Evolutionary conservation across 2,113 vertebrate genomes (phyloP).

Genomic region (Circaetus gallicus): DNA sequence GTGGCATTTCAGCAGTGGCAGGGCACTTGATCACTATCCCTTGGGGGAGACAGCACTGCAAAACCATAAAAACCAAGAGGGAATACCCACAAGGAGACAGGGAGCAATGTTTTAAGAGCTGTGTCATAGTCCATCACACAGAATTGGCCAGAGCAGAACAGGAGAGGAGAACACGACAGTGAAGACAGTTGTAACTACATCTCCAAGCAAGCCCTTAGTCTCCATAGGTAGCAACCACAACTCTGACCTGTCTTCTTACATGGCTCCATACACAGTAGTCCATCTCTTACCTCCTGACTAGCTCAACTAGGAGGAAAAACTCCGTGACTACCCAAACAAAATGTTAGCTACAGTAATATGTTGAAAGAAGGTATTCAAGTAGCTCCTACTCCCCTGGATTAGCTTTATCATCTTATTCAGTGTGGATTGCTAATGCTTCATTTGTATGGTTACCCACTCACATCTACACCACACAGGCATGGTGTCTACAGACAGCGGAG

Average conservation of each 20-base stretch:
- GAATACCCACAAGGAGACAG: background rate
- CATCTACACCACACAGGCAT: background rate
- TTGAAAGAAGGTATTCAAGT: background rate
- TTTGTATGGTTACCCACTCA: background rate
- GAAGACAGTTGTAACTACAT: background rate
- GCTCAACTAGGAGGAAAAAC: background rate
- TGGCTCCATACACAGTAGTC: background rate
- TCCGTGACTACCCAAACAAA: background rate
- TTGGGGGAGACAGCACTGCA: background rate
- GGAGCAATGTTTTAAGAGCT: background rate
- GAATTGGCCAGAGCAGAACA: background rate
- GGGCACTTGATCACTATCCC: background rate
- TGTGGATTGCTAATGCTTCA: background rate
- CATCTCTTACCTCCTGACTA: background rate
- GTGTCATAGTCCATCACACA: background rate
- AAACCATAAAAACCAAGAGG: background rate
- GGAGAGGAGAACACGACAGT: background rate
- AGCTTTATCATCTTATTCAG: background rate
- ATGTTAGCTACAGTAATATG: background rate
- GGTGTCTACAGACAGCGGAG: background rate
- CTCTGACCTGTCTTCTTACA: background rate
- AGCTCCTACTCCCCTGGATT: background rate
- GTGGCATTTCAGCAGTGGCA: background rate
- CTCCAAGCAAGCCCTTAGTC: background rate
- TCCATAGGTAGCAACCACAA: background rate